Evolutionary conservation across 2,888 invertebrate genomes (phyloP).

Genomic region (Cephus nigrinus): DNA sequence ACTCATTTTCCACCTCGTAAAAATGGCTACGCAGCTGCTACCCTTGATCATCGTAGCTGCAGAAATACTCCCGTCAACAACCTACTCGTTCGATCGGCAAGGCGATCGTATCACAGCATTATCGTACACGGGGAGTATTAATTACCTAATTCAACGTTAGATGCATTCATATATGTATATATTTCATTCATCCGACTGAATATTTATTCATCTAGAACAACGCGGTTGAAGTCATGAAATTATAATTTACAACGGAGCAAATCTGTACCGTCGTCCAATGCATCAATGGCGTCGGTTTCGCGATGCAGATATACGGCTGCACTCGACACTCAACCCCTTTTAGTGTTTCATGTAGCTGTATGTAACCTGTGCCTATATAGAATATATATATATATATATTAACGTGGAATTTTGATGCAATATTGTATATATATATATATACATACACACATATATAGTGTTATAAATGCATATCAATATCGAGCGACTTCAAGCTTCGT

Average conservation of each 20-base stretch:
- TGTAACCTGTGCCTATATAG: not conserved
- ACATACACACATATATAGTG: too few relatives aligned
- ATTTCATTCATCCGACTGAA: not conserved
- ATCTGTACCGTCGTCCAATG: not conserved
- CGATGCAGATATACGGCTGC: not conserved
- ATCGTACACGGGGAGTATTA: not conserved
- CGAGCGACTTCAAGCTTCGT: not conserved
- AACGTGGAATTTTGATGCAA: too few relatives aligned
- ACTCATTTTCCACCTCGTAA: not conserved
- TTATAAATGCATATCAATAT: not conserved
- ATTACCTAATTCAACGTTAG: not conserved
- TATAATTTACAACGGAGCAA: slow-evolving; percentile 31
- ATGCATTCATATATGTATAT: not conserved
- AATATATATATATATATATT: not conserved
- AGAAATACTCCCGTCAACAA: not conserved
- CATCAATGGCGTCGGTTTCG: not conserved
- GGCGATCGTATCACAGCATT: not conserved
- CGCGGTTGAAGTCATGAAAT: slow-evolving; percentile 31
- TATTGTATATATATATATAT: not conserved
- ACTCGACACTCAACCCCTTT: not conserved
- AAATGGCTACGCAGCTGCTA: not conserved
- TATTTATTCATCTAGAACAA: not conserved
- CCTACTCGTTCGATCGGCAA: not conserved
- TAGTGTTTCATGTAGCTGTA: not conserved
- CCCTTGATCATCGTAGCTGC: not conserved